Base-by-base conservation (phyloP, 2,113 vertebrate species). In the Copsychus sechellarum region DNA sequence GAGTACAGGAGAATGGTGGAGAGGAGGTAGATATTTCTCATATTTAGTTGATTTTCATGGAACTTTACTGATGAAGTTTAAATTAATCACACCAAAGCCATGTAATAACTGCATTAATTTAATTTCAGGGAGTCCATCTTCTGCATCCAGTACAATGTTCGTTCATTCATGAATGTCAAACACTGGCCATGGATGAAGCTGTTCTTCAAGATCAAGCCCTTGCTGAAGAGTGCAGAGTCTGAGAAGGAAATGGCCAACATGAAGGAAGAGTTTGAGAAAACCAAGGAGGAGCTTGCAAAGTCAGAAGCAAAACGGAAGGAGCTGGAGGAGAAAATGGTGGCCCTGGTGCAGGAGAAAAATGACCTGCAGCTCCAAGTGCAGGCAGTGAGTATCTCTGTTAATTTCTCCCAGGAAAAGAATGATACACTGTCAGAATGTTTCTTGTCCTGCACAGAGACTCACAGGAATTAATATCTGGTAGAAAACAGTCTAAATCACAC, bases 211-310 rank as follows among this genome's bases (percentile, higher is more conserved):
- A 98, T 99, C 93, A 98, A 98, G 38, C 99, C 99, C 3, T 96
- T 99, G n/a, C 97, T 99, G 20, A 98, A 97, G 96, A 98, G 98
- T 2, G 98, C 98, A 0, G 99, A 99, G 74, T 98, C 98, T 3
- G 99, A 99, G 86, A 99, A 95, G 12, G 92, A 94, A 0, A 95
- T 94, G 92, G 95, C 95, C 60, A 96, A 64, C 62, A 95, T 95
- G 98, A 99, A 99, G n/a, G 97, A 97, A 3, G 98, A 99, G 57
- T 99, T 99, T 97, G 97, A 97, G 79, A 99, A 99, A 96, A 98
- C 97, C 47, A 99, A 99, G 74, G 99, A 98, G 1, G 98, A 98
- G 1, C 98, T 99, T 2, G 88, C 97, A 4, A 99, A 99, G 71
- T 97, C 98, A 11, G 98, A 99, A 38, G 96, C 98, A 7, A 99